phyloP scores from a whole-genome alignment of 2,113 vertebrate genomes.

The Odobenus rosmarus region DNA sequence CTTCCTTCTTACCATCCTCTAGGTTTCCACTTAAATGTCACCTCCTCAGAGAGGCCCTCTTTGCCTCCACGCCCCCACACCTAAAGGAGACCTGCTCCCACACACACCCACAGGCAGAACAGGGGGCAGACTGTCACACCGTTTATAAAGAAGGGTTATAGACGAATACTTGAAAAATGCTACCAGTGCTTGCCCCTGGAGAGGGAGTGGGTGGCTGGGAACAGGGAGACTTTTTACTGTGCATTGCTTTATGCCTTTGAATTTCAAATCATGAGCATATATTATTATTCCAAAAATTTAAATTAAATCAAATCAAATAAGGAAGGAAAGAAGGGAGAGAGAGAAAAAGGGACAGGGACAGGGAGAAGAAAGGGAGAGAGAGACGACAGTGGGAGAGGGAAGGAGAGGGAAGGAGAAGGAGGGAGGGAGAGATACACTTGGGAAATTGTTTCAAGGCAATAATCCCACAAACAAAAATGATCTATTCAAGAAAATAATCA shows the following conservation, averaged over 20 bases:
- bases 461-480: slow-evolving; percentile 32
- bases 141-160: background rate
- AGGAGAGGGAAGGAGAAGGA: background rate
- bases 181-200: background rate
- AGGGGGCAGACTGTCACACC: background rate
- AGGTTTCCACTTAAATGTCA: background rate
- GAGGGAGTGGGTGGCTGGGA: background rate
- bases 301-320: slow-evolving; percentile 45
- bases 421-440: background rate
- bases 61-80: background rate
- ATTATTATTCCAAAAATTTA: background rate
- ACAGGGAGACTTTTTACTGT: background rate
- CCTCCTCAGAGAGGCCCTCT: background rate
- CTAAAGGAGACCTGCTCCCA: background rate
- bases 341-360: background rate
- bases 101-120: background rate
- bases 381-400: too few relatives aligned
- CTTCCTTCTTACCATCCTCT: background rate
- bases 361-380: background rate
- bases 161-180: background rate
- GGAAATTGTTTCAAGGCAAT: slow-evolving; percentile 11
- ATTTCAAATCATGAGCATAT: background rate
- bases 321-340: background rate
- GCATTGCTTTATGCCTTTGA: background rate
- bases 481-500: background rate